phyloP scores from a whole-genome alignment of 2,113 vertebrate genomes.

The Fukomys damarensis region DNA sequence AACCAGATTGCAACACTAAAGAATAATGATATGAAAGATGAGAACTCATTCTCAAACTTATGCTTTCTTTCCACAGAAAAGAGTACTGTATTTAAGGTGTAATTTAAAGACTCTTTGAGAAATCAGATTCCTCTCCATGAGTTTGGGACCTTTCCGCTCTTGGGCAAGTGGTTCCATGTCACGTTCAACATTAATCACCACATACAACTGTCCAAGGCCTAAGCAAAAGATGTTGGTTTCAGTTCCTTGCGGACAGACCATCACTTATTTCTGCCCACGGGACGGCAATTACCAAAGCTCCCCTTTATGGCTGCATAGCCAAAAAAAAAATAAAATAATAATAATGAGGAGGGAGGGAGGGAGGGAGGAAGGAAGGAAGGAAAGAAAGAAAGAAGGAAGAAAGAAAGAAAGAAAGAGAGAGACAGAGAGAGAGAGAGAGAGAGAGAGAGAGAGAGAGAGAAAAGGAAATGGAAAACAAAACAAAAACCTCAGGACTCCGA shows the following conservation, averaged over 20 bases:
- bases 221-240: constrained; percentile 66
- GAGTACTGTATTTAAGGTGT: neutral
- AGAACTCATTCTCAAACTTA: constrained; percentile 23
- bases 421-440: neutral
- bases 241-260: constrained; percentile 63
- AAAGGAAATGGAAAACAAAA: neutral
- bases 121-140: constrained; percentile 36
- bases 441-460: neutral
- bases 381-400: neutral
- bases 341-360: no score
- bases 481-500: neutral
- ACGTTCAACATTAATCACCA: constrained; percentile 44
- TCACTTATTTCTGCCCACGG: constrained; percentile 46
- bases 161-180: constrained; percentile 53
- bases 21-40: constrained; percentile 13
- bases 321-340: neutral
- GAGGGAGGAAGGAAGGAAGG: neutral
- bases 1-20: constrained; percentile 80
- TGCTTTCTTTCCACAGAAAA: neutral
- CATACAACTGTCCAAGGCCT: constrained; percentile 58
- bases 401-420: neutral
- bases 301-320: constrained; percentile 10
- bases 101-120: constrained; percentile 27
- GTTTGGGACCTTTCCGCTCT: constrained; percentile 24
- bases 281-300: constrained; percentile 39